phyloP scores from a whole-genome alignment of 2,113 vertebrate genomes.

The Sylvilagus bachmani region DNA sequence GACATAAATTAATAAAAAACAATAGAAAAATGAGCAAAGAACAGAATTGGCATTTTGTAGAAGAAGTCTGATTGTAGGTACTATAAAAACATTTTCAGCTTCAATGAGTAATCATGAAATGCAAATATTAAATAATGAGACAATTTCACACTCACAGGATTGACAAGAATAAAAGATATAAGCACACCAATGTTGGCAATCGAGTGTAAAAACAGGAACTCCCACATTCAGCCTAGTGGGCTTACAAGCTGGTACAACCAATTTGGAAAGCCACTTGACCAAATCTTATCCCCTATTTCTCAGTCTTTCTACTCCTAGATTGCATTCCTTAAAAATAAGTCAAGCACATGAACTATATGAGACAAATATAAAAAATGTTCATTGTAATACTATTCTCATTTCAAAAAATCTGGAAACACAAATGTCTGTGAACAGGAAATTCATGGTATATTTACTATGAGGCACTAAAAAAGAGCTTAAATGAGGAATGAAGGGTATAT shows the following conservation, averaged over 20 bases:
- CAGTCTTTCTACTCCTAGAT: background rate
- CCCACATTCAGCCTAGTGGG: background rate
- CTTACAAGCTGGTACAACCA: background rate
- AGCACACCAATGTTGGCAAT: background rate
- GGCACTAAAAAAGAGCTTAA: background rate
- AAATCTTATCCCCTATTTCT: background rate
- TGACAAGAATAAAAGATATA: background rate
- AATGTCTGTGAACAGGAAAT: background rate
- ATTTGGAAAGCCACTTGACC: background rate
- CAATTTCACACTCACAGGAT: background rate
- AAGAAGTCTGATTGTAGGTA: background rate
- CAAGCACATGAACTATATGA: background rate
- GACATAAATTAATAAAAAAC: background rate
- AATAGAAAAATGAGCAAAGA: slow-evolving; percentile 37
- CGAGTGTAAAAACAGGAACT: background rate
- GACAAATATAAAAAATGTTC: background rate
- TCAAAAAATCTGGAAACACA: background rate
- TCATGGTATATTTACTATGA: background rate
- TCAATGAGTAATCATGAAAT: background rate
- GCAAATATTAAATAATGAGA: slow-evolving; percentile 47
- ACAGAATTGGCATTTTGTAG: background rate
- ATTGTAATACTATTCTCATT: background rate
- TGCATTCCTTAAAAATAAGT: background rate
- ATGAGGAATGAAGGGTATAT: background rate
- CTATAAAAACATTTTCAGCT: background rate